phyloP scores from a whole-genome alignment of 1,140 invertebrate genomes.

The Agraylea sexmaculata region DNA sequence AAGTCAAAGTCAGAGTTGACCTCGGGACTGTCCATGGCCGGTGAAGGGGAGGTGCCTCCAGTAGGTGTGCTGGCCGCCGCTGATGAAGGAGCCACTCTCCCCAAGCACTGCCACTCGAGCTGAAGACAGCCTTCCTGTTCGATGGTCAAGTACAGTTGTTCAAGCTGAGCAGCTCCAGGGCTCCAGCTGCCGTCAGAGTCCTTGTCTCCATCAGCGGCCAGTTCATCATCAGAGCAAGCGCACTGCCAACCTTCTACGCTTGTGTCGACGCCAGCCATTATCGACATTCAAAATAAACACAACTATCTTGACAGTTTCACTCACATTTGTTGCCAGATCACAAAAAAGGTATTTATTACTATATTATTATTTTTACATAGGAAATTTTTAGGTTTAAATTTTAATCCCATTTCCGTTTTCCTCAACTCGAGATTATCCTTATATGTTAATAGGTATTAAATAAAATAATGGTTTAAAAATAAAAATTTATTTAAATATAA shows the following conservation, averaged over 20 bases:
- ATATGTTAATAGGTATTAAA: too few species aligned
- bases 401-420: too few species aligned
- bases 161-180: constrained; percentile 38
- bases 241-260: constrained; percentile 42
- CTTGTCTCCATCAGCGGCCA: constrained; percentile 27
- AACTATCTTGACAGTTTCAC: too few species aligned
- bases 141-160: constrained; percentile 44
- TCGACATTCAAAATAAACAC: too few species aligned
- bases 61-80: constrained; percentile 5
- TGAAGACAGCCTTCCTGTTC: constrained; percentile 41
- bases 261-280: constrained; percentile 28
- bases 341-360: too few species aligned
- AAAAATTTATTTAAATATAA: constrained; percentile 10
- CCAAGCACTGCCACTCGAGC: constrained; percentile 53
- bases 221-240: constrained; percentile 50
- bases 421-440: too few species aligned
- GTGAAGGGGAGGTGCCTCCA: constrained; percentile 13
- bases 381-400: too few species aligned
- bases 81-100: constrained; percentile 44
- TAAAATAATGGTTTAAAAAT: too few species aligned
- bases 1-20: constrained; percentile 63
- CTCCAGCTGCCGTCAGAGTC: constrained; percentile 34
- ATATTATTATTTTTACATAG: too few species aligned
- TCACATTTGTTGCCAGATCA: too few species aligned
- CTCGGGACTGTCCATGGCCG: constrained; percentile 34